Base-by-base conservation (phyloP, 2,113 vertebrate genomes). In the Heterotis niloticus region DNA sequence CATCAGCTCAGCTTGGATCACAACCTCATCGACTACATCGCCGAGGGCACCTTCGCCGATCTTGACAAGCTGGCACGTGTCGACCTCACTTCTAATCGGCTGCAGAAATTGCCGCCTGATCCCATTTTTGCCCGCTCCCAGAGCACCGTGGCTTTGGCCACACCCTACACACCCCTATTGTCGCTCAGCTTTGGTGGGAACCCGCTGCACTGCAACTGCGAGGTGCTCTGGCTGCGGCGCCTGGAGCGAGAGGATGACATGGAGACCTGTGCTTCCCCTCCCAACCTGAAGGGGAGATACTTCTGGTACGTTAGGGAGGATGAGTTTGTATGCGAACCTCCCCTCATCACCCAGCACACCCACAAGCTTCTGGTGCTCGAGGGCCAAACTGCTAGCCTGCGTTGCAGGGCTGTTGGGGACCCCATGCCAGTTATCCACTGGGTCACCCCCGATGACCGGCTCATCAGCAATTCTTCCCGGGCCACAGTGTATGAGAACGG, bases 1-100 rank as follows among this genome's bases (percentile, higher is more conserved):
- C 98, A 99, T 84, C 97, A 98, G 83, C 94, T 99, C 76, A 99
- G 98, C 87, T 88, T 99, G 85, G 98, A 99, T 85, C 98, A 99
- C 88, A 99, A 99, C 82, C 92, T 99, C 67, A 93, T 99, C 81
- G 87, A 89, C 81, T 92, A 95, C 84, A 99, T 99, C 60, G 88
- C 94, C 0, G 96, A 98, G 81, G 97, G 97, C 60, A 98, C 97
- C 0, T 99, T 99, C 81, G 88, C 94, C 12, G 96, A 99, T 84
- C 92, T 99, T 77, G 91, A 93, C 18, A 93, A 93, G 82, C 78
- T 99, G 83, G 98, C 98, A n/a, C 93, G 98, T 28, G 85, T 99
- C 81, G 98, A 99, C 81, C 91, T 99, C 79, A 98, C 97, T 0
- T 99, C 98, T 68, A 99, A 99, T 76, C 92, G 96, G 85, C 93